Conservation (phyloP, 2,797 vertebrate genomes). For the Sciurus vulgaris region DNA sequence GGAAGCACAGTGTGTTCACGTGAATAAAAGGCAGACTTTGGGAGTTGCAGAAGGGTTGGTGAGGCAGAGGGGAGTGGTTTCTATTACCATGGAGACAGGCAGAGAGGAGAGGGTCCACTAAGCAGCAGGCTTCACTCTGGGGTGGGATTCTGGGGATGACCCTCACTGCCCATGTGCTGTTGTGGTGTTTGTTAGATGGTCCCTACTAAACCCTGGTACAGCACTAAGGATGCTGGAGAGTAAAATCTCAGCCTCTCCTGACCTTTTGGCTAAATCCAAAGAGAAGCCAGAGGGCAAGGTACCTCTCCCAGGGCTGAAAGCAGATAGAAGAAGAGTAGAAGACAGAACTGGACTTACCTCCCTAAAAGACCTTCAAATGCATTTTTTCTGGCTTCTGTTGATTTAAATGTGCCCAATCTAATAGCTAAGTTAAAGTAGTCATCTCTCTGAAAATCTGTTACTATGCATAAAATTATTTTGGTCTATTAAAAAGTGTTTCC, state of each 20-base stretch:
- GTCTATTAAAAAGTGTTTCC: conserved; percentile 10
- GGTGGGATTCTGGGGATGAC: neutral
- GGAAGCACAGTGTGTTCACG: neutral
- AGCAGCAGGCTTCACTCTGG: neutral
- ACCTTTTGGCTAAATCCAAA: neutral
- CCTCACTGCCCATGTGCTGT: neutral
- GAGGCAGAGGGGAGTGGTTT: neutral
- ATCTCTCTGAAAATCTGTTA: neutral
- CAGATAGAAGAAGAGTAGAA: neutral
- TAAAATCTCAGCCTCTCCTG: neutral
- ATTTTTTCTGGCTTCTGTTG: neutral
- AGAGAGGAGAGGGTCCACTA: fast-evolving
- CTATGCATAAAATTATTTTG: conserved; percentile 14
- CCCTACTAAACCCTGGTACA: neutral
- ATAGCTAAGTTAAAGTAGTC: neutral
- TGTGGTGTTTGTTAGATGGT: neutral
- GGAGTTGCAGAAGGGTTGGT: neutral
- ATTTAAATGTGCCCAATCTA: neutral
- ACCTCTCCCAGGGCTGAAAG: neutral
- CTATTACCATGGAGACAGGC: too few relatives aligned
- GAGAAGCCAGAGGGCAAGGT: neutral
- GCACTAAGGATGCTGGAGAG: neutral
- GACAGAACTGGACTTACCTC: neutral
- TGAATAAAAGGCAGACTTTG: neutral
- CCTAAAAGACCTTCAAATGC: neutral